Conservation (phyloP, 53 echinoderm and acorn worm species). For the Patiria pectinifera region DNA sequence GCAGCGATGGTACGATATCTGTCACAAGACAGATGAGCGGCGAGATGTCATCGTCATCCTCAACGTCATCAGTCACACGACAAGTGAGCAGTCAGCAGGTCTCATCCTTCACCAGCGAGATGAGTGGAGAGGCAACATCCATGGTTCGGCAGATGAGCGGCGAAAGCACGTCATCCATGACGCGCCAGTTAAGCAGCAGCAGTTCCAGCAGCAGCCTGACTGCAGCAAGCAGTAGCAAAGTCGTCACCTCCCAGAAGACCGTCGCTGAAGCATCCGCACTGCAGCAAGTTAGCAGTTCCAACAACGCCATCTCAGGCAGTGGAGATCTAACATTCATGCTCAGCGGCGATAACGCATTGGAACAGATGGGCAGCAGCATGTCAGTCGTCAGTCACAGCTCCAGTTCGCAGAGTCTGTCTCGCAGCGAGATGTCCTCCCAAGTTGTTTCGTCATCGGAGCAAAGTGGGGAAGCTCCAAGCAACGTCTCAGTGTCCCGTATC, state of each 20-base stretch:
- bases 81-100: neutral
- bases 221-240: slow-evolving; percentile 28
- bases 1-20: slow-evolving; percentile 19
- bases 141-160: slow-evolving; percentile 1
- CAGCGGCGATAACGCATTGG: neutral
- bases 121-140: slow-evolving; percentile 1
- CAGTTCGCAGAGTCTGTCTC: slow-evolving; percentile 34
- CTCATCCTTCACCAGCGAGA: slow-evolving; percentile 5
- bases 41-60: slow-evolving; percentile 1
- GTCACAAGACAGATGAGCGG: slow-evolving; percentile 13
- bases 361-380: slow-evolving; percentile 19
- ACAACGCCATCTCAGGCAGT: neutral
- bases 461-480: neutral
- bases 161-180: neutral
- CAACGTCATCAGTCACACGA: neutral
- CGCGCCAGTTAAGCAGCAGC: slow-evolving; percentile 41
- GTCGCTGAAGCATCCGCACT: neutral
- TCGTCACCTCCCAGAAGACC: neutral
- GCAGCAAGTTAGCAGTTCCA: neutral
- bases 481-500: slow-evolving; percentile 19
- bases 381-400: slow-evolving; percentile 8
- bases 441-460: slow-evolving; percentile 17
- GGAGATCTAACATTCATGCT: neutral
- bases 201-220: slow-evolving; percentile 2
- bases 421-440: slow-evolving; percentile 12